These are phyloP conservation scores for Ischnura elegans DNA, from an alignment of 2,888 invertebrate genomes.

Conservation along the genomic window DNA sequence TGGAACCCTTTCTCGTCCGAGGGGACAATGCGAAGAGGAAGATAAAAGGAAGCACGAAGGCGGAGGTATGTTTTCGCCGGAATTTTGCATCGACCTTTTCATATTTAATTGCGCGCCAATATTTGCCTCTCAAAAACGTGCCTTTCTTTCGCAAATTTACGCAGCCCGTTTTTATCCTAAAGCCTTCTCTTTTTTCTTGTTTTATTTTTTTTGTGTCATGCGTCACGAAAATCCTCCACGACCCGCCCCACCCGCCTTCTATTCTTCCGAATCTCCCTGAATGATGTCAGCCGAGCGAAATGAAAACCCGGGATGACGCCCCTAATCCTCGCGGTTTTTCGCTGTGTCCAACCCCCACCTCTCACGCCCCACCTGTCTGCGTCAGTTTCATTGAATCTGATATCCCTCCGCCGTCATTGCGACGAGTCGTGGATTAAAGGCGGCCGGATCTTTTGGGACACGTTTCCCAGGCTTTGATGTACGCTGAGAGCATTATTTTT, in stretches of 20 bases:
- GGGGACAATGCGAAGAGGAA: background rate
- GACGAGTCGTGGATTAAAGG: background rate
- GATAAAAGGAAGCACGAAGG: background rate
- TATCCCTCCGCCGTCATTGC: background rate
- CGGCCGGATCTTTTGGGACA: background rate
- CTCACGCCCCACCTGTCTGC: background rate
- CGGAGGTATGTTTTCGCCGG: conserved; percentile 15
- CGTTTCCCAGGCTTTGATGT: background rate
- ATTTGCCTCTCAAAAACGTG: background rate
- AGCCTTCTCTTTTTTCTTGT: background rate
- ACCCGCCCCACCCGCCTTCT: background rate
- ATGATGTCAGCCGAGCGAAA: background rate
- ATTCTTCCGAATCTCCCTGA: background rate
- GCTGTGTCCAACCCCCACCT: background rate
- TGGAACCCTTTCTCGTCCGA: background rate
- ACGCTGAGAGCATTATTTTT: background rate
- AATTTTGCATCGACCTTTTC: conserved; percentile 44
- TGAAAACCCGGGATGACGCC: conserved; percentile 8
- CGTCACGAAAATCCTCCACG: background rate
- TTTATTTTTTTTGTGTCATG: background rate
- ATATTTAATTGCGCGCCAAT: conserved; percentile 42
- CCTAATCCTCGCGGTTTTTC: background rate
- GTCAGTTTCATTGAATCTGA: conserved; percentile 4
- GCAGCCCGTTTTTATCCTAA: background rate
- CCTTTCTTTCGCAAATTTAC: background rate